Base-by-base conservation (phyloP, 2,797 vertebrate species). In the Macroramphosus scolopax region DNA sequence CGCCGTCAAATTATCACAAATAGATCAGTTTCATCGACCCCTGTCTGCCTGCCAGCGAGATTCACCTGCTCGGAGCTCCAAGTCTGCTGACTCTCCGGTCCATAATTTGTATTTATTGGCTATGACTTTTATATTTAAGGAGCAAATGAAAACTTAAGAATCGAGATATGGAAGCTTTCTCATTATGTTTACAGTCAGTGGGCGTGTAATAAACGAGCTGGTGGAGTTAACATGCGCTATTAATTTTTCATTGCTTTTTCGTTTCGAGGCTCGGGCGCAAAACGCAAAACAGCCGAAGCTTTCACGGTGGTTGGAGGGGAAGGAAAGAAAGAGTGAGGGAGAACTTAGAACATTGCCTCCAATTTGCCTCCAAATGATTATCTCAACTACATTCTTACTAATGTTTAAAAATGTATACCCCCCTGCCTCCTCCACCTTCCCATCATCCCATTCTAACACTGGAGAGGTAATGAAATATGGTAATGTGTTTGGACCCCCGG, bases 181-280 rank as follows among this genome's bases (percentile, higher is more conserved):
- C 78, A 86, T 89, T 88, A 85, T 83, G 85, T 87, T 84, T 83
- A 86, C 83, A 85, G 80, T 83, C 82, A 87, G 69, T 80, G 55
- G 78, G 83, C 84, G 84, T 89, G 82, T 88, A 88, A 88, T 88
- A 87, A 87, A 88, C 84, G 82, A 84, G 79, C 75, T 79, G 81
- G 78, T 78, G 75, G 81, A 85, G 80, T 87, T 85, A 87, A 86
- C 83, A 87, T 87, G 84, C 82, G 82, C 84, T 87, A 85, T 87
- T 89, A 88, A 87, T 84, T 87, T 87, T 89, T 83, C 86, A 87
- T 84, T 77, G 80, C 78, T 82, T 87, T 86, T 83, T 73, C 71
- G 74, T 87, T 82, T 81, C 51, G 71, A 77, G 72, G 71, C 80
- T 77, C 61, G 42, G 60, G 69, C 76, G 75, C 75, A 60, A 73